Evolutionary conservation across 2,888 invertebrate species (phyloP), one percentile per base, ranked within the genome.

Genomic region (Carabus problematicus): DNA sequence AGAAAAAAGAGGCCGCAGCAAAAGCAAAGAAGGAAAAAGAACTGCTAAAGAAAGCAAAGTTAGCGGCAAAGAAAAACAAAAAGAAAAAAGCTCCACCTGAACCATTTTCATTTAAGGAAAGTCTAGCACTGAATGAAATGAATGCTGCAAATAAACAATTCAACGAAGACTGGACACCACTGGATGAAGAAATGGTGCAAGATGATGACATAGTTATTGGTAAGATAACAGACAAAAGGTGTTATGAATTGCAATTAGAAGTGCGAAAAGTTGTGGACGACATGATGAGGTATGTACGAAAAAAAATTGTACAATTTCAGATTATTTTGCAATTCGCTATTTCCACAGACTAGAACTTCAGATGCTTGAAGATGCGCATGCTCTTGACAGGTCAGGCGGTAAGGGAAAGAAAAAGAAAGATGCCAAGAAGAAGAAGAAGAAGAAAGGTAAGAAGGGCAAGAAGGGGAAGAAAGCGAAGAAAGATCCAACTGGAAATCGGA

Each of bases 261-360:
- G 82, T 92, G 41, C 83, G 91, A n/a, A 81, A 85, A 43, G 83
- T 88, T 56, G 91, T 92, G 0, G 93, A 93, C 76, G 88, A 88
- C 74, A 75, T 86, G 73, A 89, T 90, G 89, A 83, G 84, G 74
- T 71, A 68, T 59, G 12, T 16, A 9, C 29, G 58, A 12, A 29
- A 39, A 14, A 39, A 39, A 58, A 39, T 59, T 40, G 12, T 43
- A 41, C 11, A 42, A 62, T 19, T 8, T 9, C 8, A 41, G 45
- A 41, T 19, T 56, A 19, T 61, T 40, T 55, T 9, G 16, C n/a
- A n/a, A 12, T 29, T 54, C 45, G 39, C 18, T 71, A 11, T 52
- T 61, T 8, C 16, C 14, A 11, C 39, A 71, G 77, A 54, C 64
- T 85, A 29, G 88, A 89, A 74, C 77, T 88, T 56, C 81, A 81